Evolutionary conservation across 2,797 vertebrate species (phyloP).

Genomic region (Pterois miles): DNA sequence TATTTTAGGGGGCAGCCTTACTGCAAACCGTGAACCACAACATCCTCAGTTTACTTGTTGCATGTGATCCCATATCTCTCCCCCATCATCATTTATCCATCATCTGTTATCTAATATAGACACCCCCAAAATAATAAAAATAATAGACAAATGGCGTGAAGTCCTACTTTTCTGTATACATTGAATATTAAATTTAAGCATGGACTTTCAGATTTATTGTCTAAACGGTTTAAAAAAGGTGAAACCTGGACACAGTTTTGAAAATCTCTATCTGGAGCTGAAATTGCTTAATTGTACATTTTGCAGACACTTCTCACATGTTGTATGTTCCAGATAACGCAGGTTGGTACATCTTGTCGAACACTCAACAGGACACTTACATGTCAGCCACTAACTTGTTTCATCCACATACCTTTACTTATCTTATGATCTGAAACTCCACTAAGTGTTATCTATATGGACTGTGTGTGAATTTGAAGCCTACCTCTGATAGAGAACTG

Average conservation of each 20-base stretch:
- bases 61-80: too few relatives aligned
- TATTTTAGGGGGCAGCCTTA: too few relatives aligned
- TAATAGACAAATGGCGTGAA: background rate
- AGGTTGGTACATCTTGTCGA: too few relatives aligned
- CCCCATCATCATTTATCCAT: background rate
- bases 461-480: background rate
- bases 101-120: background rate
- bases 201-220: background rate
- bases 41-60: too few relatives aligned
- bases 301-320: background rate
- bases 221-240: too few relatives aligned
- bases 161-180: background rate
- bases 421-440: background rate
- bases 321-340: background rate
- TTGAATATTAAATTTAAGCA: background rate
- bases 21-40: too few relatives aligned
- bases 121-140: background rate
- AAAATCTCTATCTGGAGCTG: too few relatives aligned
- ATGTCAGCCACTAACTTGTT: background rate
- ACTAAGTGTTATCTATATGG: background rate
- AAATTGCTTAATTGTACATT: background rate
- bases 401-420: background rate
- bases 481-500: constrained; percentile 94
- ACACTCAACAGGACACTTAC: background rate
- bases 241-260: too few relatives aligned